Evolutionary conservation across 2,113 vertebrate species (phyloP).

Genomic region (Tympanuchus pallidicinctus): DNA sequence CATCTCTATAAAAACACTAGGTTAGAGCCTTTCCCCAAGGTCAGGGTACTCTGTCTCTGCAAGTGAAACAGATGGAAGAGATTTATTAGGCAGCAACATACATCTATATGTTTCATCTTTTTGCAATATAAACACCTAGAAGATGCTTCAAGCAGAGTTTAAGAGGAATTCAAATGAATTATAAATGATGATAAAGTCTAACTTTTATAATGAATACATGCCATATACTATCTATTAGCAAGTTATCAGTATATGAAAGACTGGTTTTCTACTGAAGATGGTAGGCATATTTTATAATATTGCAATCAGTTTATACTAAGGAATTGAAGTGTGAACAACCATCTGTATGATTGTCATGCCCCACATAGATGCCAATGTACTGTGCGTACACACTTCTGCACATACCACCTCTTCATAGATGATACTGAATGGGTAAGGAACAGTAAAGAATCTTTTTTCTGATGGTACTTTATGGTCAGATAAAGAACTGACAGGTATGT

Average conservation of each 20-base stretch:
- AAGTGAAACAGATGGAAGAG: slow-evolving; percentile 58
- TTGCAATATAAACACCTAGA: slow-evolving; percentile 66
- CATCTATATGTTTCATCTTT: slow-evolving; percentile 60
- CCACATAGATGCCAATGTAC: neutral
- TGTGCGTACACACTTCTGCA: neutral
- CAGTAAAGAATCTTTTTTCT: neutral
- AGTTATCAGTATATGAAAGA: neutral
- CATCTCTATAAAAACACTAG: slow-evolving; percentile 66
- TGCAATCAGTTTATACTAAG: neutral
- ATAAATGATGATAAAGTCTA: slow-evolving; percentile 71
- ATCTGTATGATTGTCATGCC: neutral
- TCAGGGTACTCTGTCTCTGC: slow-evolving; percentile 54
- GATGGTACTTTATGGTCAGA: neutral
- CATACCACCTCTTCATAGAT: neutral
- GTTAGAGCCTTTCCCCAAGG: slow-evolving; percentile 72
- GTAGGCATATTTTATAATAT: neutral
- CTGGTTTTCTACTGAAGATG: neutral
- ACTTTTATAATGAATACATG: neutral
- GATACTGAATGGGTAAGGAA: neutral
- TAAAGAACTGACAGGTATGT: neutral
- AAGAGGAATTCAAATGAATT: slow-evolving; percentile 69
- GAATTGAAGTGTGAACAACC: neutral
- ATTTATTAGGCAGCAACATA: slow-evolving; percentile 69
- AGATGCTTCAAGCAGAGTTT: slow-evolving; percentile 57
- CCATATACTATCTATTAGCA: neutral